Conservation (phyloP, 2,113 vertebrate species). For the Salvelinus namaycush region DNA sequence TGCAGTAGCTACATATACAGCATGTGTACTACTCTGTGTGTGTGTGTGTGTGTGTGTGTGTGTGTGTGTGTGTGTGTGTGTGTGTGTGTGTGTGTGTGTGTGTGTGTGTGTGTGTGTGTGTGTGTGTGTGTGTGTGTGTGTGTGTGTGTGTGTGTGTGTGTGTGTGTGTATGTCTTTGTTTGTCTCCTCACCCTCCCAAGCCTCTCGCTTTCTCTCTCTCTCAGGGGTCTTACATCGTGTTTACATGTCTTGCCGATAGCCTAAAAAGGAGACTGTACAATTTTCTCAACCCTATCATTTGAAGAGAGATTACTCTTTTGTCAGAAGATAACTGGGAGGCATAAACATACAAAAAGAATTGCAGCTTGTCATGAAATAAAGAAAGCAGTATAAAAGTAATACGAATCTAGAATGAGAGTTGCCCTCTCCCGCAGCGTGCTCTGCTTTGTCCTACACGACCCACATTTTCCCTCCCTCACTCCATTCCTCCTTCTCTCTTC, state of each 20-base stretch:
- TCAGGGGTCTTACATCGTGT: background rate
- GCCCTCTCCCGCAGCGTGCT: slow-evolving; percentile 18
- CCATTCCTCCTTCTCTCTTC: slow-evolving; percentile 11
- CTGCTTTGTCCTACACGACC: slow-evolving; percentile 42
- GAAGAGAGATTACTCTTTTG: slow-evolving; percentile 69
- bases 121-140: slow-evolving; percentile 9
- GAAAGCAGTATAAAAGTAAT: background rate
- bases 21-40: background rate
- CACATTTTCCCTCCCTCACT: slow-evolving; percentile 11
- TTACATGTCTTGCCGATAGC: background rate
- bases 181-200: slow-evolving; percentile 22
- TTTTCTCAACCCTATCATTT: slow-evolving; percentile 64
- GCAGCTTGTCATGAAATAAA: slow-evolving; percentile 51
- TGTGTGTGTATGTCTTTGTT: background rate
- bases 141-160: slow-evolving; percentile 7
- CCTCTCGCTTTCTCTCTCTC: background rate
- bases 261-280: slow-evolving; percentile 39
- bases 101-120: background rate
- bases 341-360: slow-evolving; percentile 66
- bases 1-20: no score
- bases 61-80: background rate
- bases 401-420: background rate
- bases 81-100: background rate
- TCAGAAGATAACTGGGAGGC: slow-evolving; percentile 66
- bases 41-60: slow-evolving; percentile 10